Evolutionary conservation across 1,140 invertebrate genomes (phyloP).

Genomic region (Tetramorium parvispinum): DNA sequence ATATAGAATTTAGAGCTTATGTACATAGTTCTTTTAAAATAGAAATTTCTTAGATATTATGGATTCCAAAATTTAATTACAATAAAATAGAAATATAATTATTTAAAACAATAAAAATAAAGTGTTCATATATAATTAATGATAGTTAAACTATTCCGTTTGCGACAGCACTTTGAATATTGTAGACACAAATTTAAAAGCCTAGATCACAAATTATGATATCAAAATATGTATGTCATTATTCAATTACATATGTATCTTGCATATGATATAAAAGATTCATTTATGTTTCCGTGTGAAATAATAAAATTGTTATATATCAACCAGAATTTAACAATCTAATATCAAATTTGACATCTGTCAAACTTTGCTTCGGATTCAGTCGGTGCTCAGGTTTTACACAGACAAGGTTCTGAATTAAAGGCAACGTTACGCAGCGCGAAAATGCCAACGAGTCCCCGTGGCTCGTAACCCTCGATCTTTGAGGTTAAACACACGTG

Average conservation of each 20-base stretch:
- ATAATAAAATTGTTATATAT: background rate
- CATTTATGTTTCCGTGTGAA: background rate
- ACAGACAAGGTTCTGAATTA: background rate
- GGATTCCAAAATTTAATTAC: background rate
- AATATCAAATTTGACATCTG: background rate
- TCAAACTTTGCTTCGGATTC: background rate
- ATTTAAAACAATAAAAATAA: background rate
- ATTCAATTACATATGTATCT: background rate
- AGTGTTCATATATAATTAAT: background rate
- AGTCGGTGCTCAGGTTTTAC: background rate
- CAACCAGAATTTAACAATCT: background rate
- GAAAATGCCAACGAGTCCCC: background rate
- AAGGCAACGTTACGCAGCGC: background rate
- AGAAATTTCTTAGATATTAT: background rate
- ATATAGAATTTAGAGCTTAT: too few species aligned
- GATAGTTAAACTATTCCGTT: background rate
- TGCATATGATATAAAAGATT: background rate
- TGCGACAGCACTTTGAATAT: background rate
- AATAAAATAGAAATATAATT: background rate
- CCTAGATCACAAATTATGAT: background rate
- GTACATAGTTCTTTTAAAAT: background rate
- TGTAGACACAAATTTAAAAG: background rate
- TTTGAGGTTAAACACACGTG: constrained; percentile 35
- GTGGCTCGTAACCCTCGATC: background rate
- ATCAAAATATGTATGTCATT: background rate